phyloP scores from a whole-genome alignment of 2,888 invertebrate genomes.

The Clitarchus hookeri region DNA sequence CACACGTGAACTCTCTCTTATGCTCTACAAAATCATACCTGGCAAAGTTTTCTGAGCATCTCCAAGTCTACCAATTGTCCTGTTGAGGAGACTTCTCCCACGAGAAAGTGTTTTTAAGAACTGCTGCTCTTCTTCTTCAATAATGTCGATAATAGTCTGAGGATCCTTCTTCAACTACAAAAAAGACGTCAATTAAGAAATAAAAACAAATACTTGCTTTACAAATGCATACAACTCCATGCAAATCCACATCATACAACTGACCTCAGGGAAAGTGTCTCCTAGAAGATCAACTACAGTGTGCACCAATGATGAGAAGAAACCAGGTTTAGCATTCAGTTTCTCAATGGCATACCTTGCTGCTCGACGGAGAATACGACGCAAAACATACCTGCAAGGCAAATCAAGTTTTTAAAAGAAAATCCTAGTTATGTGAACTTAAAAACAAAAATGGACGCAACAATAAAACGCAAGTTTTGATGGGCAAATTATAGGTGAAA shows the following conservation, averaged over 20 bases:
- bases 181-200: not conserved
- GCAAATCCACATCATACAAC: conserved; percentile 17
- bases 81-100: conserved; percentile 87
- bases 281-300: conserved; percentile 85
- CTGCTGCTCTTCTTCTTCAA: conserved; percentile 97
- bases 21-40: conserved; percentile 52
- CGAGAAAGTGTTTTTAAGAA: conserved; percentile 94
- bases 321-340: conserved; percentile 92
- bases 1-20: too few species aligned
- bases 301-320: conserved; percentile 87
- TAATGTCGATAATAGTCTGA: conserved; percentile 86
- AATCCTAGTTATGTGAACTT: too few species aligned
- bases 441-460: too few species aligned
- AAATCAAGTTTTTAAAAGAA: not conserved
- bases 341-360: conserved; percentile 97
- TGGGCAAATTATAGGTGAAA: too few species aligned
- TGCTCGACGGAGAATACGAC: conserved; percentile 92
- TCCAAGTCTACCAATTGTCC: conserved; percentile 84
- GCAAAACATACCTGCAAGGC: conserved; percentile 78
- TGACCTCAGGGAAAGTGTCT: conserved; percentile 64
- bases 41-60: conserved; percentile 63
- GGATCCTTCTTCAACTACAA: conserved; percentile 51
- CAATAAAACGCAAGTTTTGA: too few species aligned
- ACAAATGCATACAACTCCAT: not conserved
- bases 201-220: not conserved